Evolutionary conservation across 2,113 vertebrate genomes (phyloP), one percentile per base, ranked within the genome.

Genomic region (Phycodurus eques): DNA sequence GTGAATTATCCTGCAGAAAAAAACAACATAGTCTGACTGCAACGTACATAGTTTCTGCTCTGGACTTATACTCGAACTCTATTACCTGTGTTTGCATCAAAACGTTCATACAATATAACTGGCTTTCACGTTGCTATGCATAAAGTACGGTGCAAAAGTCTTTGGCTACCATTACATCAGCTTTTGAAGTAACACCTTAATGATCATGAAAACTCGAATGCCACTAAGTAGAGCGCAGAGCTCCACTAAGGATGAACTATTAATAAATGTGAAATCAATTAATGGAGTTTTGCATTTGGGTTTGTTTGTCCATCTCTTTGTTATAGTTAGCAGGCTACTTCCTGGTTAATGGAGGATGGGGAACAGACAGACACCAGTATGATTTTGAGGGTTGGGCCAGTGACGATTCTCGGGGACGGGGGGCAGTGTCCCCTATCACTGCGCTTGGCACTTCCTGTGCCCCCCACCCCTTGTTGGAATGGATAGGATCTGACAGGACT

Each of bases 1-100:
- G 92, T 98, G 95, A 93, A 98, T 98, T 93, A 99, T 95, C 91
- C 97, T 99, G 93, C 71, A 83, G 87, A 91, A 62, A 91, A 62
- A 81, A 73, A 90, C 85, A 88, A 66, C 72, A 87, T 56, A 88
- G 71, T 22, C 60, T 60, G 71, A 81, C 49, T 79, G 81, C 80
- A 78, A 85, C 70, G 69, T 67, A 72, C n/a, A 20, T 8, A 61
- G 71, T 49, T 42, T 22, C 15, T 49, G 67, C 59, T 35, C 59
- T 6, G 17, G 35, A 15, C 59, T 61, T 33, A 35, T 8, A 39
- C 35, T 39, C 35, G 4, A 61, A 61, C 31, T 35, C 7, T 35
- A 8, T 61, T 15, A 33, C 27, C 11, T 54, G 66, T 53, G 59
- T 60, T 10, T 66, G 43, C 63, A 27, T 12, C n/a, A 66, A 66